A percentile compares a stretch with the other conserved stretches of the same genome.
Evolutionary conservation across 2,797 vertebrate genomes (phyloP).

Genomic region (Girardinus metallicus): DNA sequence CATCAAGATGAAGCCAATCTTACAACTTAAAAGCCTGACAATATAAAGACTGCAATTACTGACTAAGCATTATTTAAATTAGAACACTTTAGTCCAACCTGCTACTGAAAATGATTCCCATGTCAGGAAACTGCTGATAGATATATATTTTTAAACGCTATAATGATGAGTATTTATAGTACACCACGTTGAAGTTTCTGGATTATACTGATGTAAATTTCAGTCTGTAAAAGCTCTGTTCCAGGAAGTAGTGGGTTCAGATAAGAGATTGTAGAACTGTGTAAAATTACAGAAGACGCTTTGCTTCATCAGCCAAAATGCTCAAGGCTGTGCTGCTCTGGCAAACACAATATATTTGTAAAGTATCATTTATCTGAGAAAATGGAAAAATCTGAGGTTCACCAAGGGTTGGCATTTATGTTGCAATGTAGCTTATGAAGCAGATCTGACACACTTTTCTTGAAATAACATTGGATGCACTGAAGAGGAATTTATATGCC

Average conservation of each 20-base stretch:
- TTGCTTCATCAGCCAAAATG: not conserved
- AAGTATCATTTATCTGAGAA: not conserved
- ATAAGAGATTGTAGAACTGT: not conserved
- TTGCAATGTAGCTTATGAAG: not conserved
- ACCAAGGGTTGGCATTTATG: not conserved
- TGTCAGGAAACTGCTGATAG: conserved; percentile 63
- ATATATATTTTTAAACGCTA: conserved; percentile 24
- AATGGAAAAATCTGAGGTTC: not conserved
- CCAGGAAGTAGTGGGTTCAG: not conserved
- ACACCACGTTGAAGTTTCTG: conserved; percentile 8
- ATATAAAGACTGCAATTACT: conserved; percentile 67
- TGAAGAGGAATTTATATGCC: not conserved
- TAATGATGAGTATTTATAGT: conserved; percentile 31
- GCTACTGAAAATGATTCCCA: conserved; percentile 49
- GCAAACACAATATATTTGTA: not conserved
- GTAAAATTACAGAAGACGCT: not conserved
- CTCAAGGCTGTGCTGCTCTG: not conserved
- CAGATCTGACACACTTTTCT: not conserved
- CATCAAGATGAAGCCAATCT: conserved; percentile 52
- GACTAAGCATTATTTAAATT: conserved; percentile 77
- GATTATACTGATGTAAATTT: not conserved
- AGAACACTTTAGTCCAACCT: conserved; percentile 49
- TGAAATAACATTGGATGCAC: not conserved
- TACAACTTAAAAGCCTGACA: conserved; percentile 67
- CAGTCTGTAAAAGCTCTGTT: not conserved